phyloP scores from a whole-genome alignment of 2,113 vertebrate genomes.

The Chamaetylas fuelleborni region DNA sequence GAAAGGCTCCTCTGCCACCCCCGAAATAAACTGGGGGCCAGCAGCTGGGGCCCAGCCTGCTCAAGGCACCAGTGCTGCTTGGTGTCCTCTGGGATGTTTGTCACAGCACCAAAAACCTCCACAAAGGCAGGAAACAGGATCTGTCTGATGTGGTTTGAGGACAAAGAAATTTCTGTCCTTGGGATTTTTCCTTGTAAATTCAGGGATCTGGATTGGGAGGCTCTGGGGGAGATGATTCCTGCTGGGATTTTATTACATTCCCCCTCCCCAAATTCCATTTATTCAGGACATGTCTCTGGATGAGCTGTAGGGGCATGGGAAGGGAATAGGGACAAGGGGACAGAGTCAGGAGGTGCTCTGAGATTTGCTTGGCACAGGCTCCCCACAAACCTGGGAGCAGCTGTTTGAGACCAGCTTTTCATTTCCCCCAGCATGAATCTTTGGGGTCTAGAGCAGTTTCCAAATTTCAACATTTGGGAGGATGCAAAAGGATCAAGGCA shows the following conservation, averaged over 20 bases:
- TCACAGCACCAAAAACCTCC: background rate
- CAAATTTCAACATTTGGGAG: background rate
- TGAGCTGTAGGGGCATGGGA: rapidly evolving
- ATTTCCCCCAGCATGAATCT: background rate
- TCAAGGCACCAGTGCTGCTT: background rate
- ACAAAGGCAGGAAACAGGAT: background rate
- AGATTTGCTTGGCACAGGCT: background rate
- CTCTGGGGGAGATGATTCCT: background rate
- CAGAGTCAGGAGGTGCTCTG: background rate
- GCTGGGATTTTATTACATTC: background rate
- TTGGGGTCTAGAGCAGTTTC: background rate
- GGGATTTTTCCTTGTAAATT: background rate
- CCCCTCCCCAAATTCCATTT: background rate
- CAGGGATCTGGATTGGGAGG: background rate
- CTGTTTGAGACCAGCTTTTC: background rate
- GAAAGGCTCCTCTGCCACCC: background rate
- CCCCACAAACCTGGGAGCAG: background rate
- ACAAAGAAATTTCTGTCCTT: background rate
- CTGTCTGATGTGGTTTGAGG: background rate
- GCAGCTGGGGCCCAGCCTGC: background rate
- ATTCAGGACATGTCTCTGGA: background rate
- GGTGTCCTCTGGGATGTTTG: background rate
- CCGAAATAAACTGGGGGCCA: rapidly evolving
- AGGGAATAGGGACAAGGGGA: background rate
- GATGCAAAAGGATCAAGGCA: background rate